Evolutionary conservation across 2,888 invertebrate genomes (phyloP), one percentile per base, ranked within the genome.

Genomic region (Eurytoma adleriae): DNA sequence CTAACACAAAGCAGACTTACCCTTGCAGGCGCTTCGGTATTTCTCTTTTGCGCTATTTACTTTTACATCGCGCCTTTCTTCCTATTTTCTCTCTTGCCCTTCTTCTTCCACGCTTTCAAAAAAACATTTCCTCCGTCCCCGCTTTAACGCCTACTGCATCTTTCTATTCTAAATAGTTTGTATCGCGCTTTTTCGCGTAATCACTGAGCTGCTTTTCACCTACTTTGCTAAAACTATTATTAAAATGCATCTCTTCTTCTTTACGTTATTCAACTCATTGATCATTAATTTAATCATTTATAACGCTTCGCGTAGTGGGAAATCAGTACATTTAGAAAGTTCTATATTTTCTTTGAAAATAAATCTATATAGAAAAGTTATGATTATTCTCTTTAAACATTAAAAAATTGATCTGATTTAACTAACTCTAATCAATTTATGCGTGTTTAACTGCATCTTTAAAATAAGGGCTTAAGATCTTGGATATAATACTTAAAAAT

Each of bases 1-100:
- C 82, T 82, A 83, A 82, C 80, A 81, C 77, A 64, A 48, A 74
- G 66, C 62, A 66, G 18, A 57, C 74, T 78, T 71, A 73, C 50
- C 69, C 64, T 66, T 57, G 67, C 48, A 24, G 59, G 57, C 30
- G 70, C 59, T 79, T 74, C 69, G 72, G 48, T 18, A 59, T 75
- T 70, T 71, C 78, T 64, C 70, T 76, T 73, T 68, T 69, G 48
- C 59, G 75, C 78, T 76, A 57, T 81, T 81, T 75, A 70, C 81
- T 70, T 78, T 64, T 67, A 68, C 77, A 18, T 56, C 67, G 69
- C 48, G 48, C 68, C 59, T 69, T 70, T 73, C 54, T 59, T 24
- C 40, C 70, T 24, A 48, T 70, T 50, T 73, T 50, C 48, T 24
- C 27, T n/a, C 20, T 64, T 27, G 50, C 68, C 20, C 40, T 0